Evolutionary conservation across 1,140 invertebrate genomes (phyloP), one percentile per base, ranked within the genome.

Genomic region (Palaemon carinicauda): DNA sequence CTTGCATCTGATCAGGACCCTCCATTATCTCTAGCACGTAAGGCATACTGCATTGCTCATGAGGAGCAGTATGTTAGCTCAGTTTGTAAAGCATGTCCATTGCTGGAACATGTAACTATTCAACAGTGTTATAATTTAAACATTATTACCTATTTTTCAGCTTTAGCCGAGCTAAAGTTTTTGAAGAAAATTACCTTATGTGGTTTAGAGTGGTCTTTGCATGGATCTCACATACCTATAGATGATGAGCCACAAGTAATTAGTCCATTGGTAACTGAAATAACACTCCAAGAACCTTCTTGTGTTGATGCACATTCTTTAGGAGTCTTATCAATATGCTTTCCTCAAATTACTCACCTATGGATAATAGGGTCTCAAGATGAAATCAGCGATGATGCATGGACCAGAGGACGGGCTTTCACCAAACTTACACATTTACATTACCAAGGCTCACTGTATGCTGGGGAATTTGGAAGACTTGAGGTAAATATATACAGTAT

Each of bases 161-260:
- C n/a, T 10, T 51, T 82, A 21, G 24, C 80, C 41, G 33, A 15
- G 17, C 50, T 82, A 50, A 41, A 82, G 51, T 41, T 52, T 33
- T 74, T 82, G 69, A 74, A 73, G 17, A 71, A 73, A 10, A 69
- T 82, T 14, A 82, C 65, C 51, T 29, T 82, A n/a, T 54, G 69
- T 74, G 80, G 80, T 29, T 41, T 82, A 27, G 80, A 82, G 19
- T 82, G 80, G 80, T 29, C 51, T 4, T 69, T 82, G 50, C 50
- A 74, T 52, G 65, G 54, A 17, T 54, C 60, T 5, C 80, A 82
- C 24, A 82, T 82, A 21, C 33, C 80, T 14, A 54, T 82, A 19
- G 74, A 73, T 74, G 80, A 82, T 12, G 80, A 82, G 17, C 80
- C 80, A 5, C 73, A 74, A 69, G 65, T 69, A 10, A 82, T 82